Base-by-base conservation (phyloP, 2,888 invertebrate genomes). In the Lasioglossum figueresi region DNA sequence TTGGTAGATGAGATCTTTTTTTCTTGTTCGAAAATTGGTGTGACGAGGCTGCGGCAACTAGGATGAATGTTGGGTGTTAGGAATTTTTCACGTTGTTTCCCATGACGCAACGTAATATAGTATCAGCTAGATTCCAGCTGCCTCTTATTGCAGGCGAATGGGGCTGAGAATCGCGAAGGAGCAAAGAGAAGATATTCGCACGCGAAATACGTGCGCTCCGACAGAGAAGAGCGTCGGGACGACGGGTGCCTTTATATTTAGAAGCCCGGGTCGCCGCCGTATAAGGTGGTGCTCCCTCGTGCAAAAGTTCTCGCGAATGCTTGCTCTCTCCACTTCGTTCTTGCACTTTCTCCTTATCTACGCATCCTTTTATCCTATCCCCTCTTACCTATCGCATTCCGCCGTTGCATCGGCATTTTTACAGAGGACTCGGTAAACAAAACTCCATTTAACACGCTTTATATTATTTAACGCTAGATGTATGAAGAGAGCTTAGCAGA, bases 241-340 rank as follows among this genome's bases (percentile, higher is more conserved):
- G 92, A 84, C 91, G 92, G 93, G 92, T 93, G 94, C 93, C 93
- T 94, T 94, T 95, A 95, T 95, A 95, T 95, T 95, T 95, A 95
- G 95, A 94, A 91, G 93, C 93, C 94, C 93, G 94, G 94, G 94
- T 93, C 92, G 94, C 92, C 93, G 92, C 95, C 94, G 94, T 95
- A 95, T 94, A 94, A 94, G 95, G 94, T 93, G 95, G 94, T 93
- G 92, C 92, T 93, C 91, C 91, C 92, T 92, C 91, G 91, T 89
- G 90, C 90, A 91, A 89, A 89, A 92, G 87, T 88, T 85, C 90
- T 87, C 86, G 86, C 87, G 82, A 66, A 87, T 80, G 80, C 80
- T 82, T 48, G 56, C 83, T 76, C 79, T 82, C 80, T 76, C 59
- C 71, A 66, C 6, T 79, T 85, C 37, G 70, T 52, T 48, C 45